A percentile compares a stretch with the other conserved stretches of the same genome.
Conservation (phyloP, 2,113 vertebrate species). For the Fulica atra region DNA sequence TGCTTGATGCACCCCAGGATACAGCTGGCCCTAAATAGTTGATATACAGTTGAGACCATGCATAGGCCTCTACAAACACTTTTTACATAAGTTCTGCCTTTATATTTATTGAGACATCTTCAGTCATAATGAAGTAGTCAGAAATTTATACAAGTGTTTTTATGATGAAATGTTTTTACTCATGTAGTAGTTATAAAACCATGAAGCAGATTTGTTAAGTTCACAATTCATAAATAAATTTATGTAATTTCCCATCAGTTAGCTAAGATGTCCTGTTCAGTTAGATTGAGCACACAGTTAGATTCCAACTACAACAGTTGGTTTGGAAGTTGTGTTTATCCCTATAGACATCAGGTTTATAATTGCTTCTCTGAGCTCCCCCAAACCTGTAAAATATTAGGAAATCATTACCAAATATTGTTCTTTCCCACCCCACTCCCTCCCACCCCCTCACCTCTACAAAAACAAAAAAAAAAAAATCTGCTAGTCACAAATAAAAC, state of each 20-base stretch:
- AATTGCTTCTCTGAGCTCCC: neutral
- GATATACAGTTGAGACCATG: neutral
- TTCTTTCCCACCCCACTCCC: accelerated
- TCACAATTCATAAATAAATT: neutral
- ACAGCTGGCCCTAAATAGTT: neutral
- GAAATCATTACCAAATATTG: neutral
- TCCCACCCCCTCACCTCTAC: no score
- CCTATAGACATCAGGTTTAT: neutral
- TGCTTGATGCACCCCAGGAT: no score
- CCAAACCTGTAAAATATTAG: neutral
- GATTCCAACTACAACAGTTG: neutral
- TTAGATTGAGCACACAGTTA: neutral
- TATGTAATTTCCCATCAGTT: neutral
- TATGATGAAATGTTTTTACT: neutral
- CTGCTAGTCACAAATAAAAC: neutral
- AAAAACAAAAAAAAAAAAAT: neutral
- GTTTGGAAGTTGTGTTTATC: neutral
- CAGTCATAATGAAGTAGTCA: neutral
- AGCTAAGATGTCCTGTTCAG: neutral
- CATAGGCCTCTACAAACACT: neutral
- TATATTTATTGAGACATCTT: neutral
- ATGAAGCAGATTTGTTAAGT: neutral
- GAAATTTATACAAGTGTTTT: neutral
- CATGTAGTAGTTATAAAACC: neutral
- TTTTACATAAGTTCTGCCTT: neutral